phyloP scores from a whole-genome alignment of 1,140 invertebrate species.

The Globodera rostochiensis region DNA sequence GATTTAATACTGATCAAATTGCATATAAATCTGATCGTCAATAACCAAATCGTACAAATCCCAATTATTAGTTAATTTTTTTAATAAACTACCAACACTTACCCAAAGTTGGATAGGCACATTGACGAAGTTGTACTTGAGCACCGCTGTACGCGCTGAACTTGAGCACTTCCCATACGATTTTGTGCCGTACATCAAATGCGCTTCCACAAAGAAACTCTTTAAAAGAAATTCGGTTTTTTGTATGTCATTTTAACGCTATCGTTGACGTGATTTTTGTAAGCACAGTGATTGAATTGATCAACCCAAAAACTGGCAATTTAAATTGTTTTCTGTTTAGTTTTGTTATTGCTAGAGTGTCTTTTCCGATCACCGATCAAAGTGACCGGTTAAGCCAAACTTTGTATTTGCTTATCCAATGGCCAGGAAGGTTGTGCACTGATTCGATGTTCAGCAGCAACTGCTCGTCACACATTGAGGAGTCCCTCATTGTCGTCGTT shows the following conservation, averaged over 20 bases:
- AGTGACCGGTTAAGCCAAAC: not conserved
- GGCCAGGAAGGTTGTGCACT: conserved; percentile 35
- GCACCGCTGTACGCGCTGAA: not conserved
- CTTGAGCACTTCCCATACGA: conserved; percentile 31
- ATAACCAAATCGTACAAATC: too few species aligned
- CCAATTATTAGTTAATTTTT: too few species aligned
- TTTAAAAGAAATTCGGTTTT: not conserved
- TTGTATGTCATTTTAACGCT: not conserved
- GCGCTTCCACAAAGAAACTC: conserved; percentile 34
- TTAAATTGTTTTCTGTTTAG: too few species aligned
- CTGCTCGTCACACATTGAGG: conserved; percentile 30
- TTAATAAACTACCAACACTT: not conserved
- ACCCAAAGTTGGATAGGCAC: conserved; percentile 43
- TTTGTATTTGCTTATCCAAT: conserved; percentile 33
- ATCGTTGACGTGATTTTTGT: too few species aligned
- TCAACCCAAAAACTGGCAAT: too few species aligned
- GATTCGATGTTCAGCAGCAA: conserved; percentile 38
- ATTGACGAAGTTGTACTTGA: conserved; percentile 36
- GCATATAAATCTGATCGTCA: too few species aligned
- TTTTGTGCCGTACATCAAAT: conserved; percentile 46
- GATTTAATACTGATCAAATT: too few species aligned
- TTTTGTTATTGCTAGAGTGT: not conserved
- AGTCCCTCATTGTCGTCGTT: conserved; percentile 21
- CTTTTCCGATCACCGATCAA: not conserved
- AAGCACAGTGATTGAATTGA: too few species aligned